A percentile compares a stretch with the other conserved stretches of the same genome.
These are phyloP conservation scores for Clarias fuscus DNA, from an alignment of 2,797 vertebrate species.

Conservation along the genomic window DNA sequence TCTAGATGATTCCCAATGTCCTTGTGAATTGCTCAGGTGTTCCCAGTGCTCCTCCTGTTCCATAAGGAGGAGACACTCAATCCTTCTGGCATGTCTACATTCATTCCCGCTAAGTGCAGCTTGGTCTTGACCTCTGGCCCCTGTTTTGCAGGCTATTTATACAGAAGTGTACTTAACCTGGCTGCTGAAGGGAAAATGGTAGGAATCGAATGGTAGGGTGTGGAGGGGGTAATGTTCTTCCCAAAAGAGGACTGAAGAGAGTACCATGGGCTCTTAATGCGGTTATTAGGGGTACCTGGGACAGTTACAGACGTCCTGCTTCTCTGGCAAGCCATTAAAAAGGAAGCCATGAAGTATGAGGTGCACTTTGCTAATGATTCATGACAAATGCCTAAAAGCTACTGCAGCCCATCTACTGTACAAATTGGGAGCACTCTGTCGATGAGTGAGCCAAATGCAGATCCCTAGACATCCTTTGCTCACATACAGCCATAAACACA, in stretches of 20 bases:
- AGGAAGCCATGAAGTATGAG: slow-evolving; percentile 3
- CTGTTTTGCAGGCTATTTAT: slow-evolving; percentile 64
- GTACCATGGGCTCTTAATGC: slow-evolving; percentile 17
- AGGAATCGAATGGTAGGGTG: neutral
- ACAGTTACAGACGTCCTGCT: slow-evolving; percentile 26
- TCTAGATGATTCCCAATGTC: slow-evolving; percentile 42
- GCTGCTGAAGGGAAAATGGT: slow-evolving; percentile 45
- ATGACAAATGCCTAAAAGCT: slow-evolving; percentile 39
- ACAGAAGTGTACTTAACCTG: slow-evolving; percentile 61
- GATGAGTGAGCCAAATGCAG: slow-evolving; percentile 41
- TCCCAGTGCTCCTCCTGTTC: slow-evolving; percentile 37
- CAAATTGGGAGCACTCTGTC: slow-evolving; percentile 35
- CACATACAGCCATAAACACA: slow-evolving; percentile 45
- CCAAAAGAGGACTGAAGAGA: slow-evolving; percentile 39
- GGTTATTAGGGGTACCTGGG: slow-evolving; percentile 46
- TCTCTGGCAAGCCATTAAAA: slow-evolving; percentile 14
- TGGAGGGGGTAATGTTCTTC: slow-evolving; percentile 26
- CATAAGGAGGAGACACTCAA: slow-evolving; percentile 46
- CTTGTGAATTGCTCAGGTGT: slow-evolving; percentile 52
- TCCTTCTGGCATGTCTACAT: slow-evolving; percentile 45
- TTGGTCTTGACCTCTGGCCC: slow-evolving; percentile 60
- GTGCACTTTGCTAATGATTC: slow-evolving; percentile 44
- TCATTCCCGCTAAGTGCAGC: slow-evolving; percentile 44
- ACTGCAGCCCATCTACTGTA: slow-evolving; percentile 26
- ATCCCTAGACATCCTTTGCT: slow-evolving; percentile 47